phyloP scores from a whole-genome alignment of 2,113 vertebrate species.

The Australoheros scitulus region DNA sequence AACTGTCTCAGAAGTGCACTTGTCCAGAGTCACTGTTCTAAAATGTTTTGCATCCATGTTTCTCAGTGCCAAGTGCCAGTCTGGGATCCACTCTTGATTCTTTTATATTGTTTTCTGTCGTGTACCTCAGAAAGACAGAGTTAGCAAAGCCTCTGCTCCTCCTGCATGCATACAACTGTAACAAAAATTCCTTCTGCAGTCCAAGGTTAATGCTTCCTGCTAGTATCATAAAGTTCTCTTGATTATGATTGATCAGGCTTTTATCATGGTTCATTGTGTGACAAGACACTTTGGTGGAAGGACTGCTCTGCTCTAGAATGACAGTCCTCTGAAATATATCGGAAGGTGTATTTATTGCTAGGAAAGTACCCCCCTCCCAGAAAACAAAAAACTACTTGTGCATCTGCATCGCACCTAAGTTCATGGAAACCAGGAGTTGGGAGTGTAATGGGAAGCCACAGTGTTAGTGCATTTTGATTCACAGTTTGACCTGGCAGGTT shows the following conservation, averaged over 20 bases:
- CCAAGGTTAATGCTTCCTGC: constrained; percentile 55
- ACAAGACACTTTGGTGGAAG: constrained; percentile 18
- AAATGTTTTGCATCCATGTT: constrained; percentile 28
- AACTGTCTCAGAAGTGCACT: not conserved
- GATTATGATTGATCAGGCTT: constrained; percentile 66
- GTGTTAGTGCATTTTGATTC: constrained; percentile 55
- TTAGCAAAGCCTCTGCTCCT: constrained; percentile 9
- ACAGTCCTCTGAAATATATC: constrained; percentile 20
- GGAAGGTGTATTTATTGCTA: constrained; percentile 7
- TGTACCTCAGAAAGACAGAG: constrained; percentile 58
- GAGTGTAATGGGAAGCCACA: constrained; percentile 27
- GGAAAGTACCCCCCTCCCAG: not conserved
- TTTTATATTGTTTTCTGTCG: constrained; percentile 44
- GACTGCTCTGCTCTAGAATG: constrained; percentile 2
- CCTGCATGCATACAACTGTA: constrained; percentile 32
- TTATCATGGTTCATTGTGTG: constrained; percentile 25
- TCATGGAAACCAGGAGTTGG: not conserved
- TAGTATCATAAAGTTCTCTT: constrained; percentile 35
- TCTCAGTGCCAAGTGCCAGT: constrained; percentile 9
- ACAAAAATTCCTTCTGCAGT: constrained; percentile 30
- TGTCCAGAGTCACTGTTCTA: not conserved
- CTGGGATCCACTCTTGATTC: constrained; percentile 15
- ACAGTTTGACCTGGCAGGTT: constrained; percentile 67
- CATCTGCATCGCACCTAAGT: constrained; percentile 30
- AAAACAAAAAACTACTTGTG: not conserved